phyloP scores from a whole-genome alignment of 2,888 invertebrate genomes.

The Philonicus albiceps region DNA sequence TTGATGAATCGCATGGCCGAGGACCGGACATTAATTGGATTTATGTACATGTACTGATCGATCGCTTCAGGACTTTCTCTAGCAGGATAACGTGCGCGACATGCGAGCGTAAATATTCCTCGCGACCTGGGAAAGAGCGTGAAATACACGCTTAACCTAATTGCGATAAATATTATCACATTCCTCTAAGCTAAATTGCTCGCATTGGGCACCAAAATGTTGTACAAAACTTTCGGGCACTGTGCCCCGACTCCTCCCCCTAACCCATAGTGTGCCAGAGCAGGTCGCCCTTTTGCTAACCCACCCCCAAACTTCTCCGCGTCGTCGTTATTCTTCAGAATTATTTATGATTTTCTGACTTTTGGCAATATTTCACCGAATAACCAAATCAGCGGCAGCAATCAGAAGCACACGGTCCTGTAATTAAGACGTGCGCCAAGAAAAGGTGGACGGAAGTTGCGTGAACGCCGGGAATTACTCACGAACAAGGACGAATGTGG shows the following conservation, averaged over 20 bases:
- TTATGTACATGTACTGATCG: neutral
- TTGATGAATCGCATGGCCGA: neutral
- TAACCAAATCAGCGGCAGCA: slow-evolving; percentile 38
- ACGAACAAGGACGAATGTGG: neutral
- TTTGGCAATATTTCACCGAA: slow-evolving; percentile 33
- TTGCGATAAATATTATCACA: slow-evolving; percentile 16
- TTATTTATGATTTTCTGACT: slow-evolving; percentile 41
- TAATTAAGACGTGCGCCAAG: slow-evolving; percentile 35
- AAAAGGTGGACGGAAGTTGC: slow-evolving; percentile 38
- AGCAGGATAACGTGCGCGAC: neutral
- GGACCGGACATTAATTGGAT: neutral
- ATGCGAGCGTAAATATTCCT: neutral
- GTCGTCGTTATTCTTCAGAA: slow-evolving; percentile 17
- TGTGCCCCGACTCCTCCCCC: no score
- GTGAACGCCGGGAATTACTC: slow-evolving; percentile 28
- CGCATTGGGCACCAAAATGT: neutral
- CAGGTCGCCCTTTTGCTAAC: neutral
- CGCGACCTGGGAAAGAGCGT: neutral
- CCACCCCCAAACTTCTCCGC: neutral
- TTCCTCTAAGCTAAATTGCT: neutral
- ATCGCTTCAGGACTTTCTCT: neutral
- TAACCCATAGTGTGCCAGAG: neutral
- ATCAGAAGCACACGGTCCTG: slow-evolving; percentile 35
- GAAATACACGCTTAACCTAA: neutral
- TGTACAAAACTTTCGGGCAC: neutral